Base-by-base conservation (phyloP, 2,797 vertebrate genomes). In the Platalea minor region DNA sequence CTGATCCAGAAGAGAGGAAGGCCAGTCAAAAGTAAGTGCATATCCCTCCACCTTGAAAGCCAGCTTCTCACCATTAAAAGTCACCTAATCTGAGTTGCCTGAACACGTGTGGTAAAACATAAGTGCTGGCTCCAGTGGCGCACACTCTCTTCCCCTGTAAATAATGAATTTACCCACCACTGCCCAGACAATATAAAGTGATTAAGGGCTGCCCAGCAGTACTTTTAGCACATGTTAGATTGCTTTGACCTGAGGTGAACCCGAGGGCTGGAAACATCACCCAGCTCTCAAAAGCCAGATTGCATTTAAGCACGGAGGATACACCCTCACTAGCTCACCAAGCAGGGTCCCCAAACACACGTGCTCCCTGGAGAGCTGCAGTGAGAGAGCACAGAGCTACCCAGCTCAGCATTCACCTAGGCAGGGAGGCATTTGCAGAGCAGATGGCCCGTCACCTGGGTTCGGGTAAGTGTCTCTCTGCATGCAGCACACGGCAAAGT, bases 191-290 rank as follows among this genome's bases (percentile, higher is more conserved):
- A 87, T 29, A 78, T 43, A 26, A 76, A 93, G 87, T 91, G 93
- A 95, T 97, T 93, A 96, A 89, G 68, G 51, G 75, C 80, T 85
- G 59, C 70, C 88, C 90, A n/a, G 61, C 63, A 91, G 83, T 67
- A 76, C 78, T 88, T 91, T 70, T 26, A 91, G 78, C 17, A 14
- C 63, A 70, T 39, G 85, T 93, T 90, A 82, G 89, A 96, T 87
- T 97, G 95, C 91, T 93, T 78, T 96, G 96, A 93, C 96, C 96
- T 28, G 70, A 93, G 53, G 35, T 95, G 94, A 97, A 96, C 97
- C 76, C 7, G 0, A 61, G 64, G 37, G 63, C 87, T 95, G 73
- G 64, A 95, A 96, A 76, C 72, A 89, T 25, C 88, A 89, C 35
- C 60, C 63, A 46, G 87, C 77, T 95, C 78, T 85, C 87, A 92